A percentile compares a stretch with the other conserved stretches of the same genome.
These are phyloP conservation scores for Drosophila erecta DNA, from an alignment of 1,140 invertebrate genomes.

Conservation along the genomic window DNA sequence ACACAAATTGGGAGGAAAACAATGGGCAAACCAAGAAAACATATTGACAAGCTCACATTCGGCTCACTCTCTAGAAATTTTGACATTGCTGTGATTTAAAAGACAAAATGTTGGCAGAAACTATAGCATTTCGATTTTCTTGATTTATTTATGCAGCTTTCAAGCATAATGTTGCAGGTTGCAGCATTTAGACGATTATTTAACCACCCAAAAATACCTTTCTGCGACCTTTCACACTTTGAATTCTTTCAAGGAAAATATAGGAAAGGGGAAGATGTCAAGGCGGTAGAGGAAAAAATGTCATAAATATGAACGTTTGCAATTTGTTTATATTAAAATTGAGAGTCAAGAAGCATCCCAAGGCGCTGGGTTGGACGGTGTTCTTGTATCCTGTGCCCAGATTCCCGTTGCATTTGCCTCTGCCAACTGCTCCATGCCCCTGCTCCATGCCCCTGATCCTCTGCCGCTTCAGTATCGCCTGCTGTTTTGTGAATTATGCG, in stretches of 20 bases:
- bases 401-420: slow-evolving; percentile 58
- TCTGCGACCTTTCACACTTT: neutral
- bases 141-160: too few species aligned
- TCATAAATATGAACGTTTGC: slow-evolving; percentile 75
- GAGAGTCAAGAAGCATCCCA: slow-evolving; percentile 69
- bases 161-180: too few species aligned
- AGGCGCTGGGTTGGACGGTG: slow-evolving; percentile 37
- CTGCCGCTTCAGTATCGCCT: slow-evolving; percentile 39
- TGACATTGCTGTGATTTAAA: neutral
- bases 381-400: slow-evolving; percentile 50
- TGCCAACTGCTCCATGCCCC: neutral
- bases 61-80: neutral
- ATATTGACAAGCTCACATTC: neutral
- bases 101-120: too few species aligned
- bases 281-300: slow-evolving; percentile 48
- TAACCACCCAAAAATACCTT: neutral
- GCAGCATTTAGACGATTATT: too few species aligned
- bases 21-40: neutral
- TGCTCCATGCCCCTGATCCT: neutral
- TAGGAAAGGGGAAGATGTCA: neutral
- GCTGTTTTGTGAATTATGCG: slow-evolving; percentile 82
- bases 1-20: slow-evolving; percentile 8
- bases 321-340: slow-evolving; percentile 82
- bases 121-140: too few species aligned
- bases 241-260: neutral